Evolutionary conservation across 1,140 invertebrate species (phyloP), one percentile per base, ranked within the genome.

Genomic region (Portunus trituberculatus): DNA sequence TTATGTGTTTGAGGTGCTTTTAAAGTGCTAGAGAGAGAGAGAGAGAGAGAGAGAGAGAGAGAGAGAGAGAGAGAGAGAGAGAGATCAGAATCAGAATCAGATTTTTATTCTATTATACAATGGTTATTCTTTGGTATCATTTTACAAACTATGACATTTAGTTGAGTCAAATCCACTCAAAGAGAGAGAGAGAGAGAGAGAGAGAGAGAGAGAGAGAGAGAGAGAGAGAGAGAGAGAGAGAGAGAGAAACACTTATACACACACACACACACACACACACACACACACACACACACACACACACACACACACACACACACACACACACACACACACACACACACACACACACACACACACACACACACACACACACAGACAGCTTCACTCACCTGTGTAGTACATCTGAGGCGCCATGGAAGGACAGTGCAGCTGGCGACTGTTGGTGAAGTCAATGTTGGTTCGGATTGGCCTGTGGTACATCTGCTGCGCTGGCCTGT

Each of bases 381-480:
- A 7, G n/a, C 67, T 20, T 59, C 12, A 1, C 94, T 45, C 25
- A 96, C 96, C 96, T 95, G 96, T 96, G 94, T 96, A 96, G 90
- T 96, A 96, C 96, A 96, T 96, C 84, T 96, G 96, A 3, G 94
- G 91, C 7, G 92, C 92, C 96, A 96, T 96, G 92, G 94, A 93
- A 31, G 96, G 96, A 95, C 96, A 96, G 88, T 95, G 93, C 46
- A 93, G 25, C 14, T 92, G 92, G 29, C 95, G 84, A 52, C 90
- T 95, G 10, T 95, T 98, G 96, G 98, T 98, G 97, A 99, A 99
- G 97, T 99, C 99, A 97, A 99, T 99, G 97, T 99, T 99, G 94
- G 99, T 99, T 96, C 99, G 98, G 96, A 99, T 98, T 82, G 99
- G 98, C 96, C 99, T 98, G 97, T 99, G 98, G 97, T 99, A 98